Evolutionary conservation across 2,797 vertebrate species (phyloP), one percentile per base, ranked within the genome.

Genomic region (Myotis vivesi): DNA sequence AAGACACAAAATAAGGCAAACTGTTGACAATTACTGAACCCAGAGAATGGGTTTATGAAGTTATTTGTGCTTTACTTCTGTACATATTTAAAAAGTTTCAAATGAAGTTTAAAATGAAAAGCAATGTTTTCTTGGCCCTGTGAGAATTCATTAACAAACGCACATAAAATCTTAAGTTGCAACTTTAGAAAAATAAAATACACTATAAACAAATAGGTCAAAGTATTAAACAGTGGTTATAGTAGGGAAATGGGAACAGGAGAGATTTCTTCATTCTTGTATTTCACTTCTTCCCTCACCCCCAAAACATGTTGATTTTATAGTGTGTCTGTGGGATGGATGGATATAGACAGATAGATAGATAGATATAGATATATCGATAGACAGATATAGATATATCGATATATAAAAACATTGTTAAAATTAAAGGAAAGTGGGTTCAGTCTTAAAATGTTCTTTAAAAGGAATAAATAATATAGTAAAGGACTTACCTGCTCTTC

Each of bases 401-500:
- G 25, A 76, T 15, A 84, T 15, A n/a, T 62, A 62, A 30, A 22
- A 83, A 59, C 25, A 25, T 10, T 2, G 6, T 38, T 69, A 82
- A 86, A 83, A 94, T 46, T 49, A 55, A 66, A 91, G 51, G 36
- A 66, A 51, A 81, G 36, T 8, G 92, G 28, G 41, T 93, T 75
- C 83, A 94, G 69, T 11, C 8, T 91, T 80, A 87, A 89, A 84
- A 62, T n/a, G 11, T 64, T 85, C 25, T 81, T 89, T 82, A 46
- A 53, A 69, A 94, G 19, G 91, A 91, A 89, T 95, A 25, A 86
- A 23, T 57, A 76, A 91, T 15, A 91, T 8, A 36, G 41, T 10
- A 66, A 69, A 94, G 8, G 20, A 75, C 38, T 96, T 96, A 99
- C 99, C 98, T 99, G 99, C 95, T 99, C 99, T 96, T 99, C 99